These are phyloP conservation scores for Sitobion miscanthi DNA, from an alignment of 1,140 invertebrate species.

Conservation along the genomic window DNA sequence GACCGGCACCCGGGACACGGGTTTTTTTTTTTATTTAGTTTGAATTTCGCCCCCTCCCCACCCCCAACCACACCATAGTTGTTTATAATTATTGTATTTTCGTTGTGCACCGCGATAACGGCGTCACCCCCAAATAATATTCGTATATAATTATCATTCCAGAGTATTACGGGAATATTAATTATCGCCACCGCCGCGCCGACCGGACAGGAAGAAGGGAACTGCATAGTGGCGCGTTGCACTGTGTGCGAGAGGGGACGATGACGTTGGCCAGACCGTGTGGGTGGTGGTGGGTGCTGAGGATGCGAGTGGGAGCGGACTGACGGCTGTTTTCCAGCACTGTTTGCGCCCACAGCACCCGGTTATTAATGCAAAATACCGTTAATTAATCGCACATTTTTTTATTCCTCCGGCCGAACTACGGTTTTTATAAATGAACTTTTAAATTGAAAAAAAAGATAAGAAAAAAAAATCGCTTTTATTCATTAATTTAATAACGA, in stretches of 20 bases:
- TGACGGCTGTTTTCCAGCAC: not conserved
- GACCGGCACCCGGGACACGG: no score
- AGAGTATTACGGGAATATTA: not conserved
- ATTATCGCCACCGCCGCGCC: not conserved
- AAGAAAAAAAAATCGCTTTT: not conserved
- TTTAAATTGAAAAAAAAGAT: not conserved
- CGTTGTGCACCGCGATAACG: not conserved
- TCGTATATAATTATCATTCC: constrained; percentile 9
- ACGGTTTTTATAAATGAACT: not conserved
- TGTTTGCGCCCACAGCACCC: not conserved
- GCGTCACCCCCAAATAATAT: not conserved
- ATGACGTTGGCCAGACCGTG: not conserved
- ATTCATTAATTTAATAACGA: constrained; percentile 3
- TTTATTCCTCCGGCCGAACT: not conserved
- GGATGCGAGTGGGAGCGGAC: not conserved
- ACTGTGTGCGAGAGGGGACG: not conserved
- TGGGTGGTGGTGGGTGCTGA: not conserved
- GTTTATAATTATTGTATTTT: not conserved
- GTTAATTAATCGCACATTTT: constrained; percentile 31
- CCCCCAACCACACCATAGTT: not conserved
- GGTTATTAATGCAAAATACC: constrained; percentile 22
- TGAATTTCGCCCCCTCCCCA: not conserved
- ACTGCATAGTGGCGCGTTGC: not conserved
- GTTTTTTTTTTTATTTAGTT: not conserved
- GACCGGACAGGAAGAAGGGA: not conserved